Evolutionary conservation across 2,888 invertebrate species (phyloP), one percentile per base, ranked within the genome.

Genomic region (Agrypnus murinus): DNA sequence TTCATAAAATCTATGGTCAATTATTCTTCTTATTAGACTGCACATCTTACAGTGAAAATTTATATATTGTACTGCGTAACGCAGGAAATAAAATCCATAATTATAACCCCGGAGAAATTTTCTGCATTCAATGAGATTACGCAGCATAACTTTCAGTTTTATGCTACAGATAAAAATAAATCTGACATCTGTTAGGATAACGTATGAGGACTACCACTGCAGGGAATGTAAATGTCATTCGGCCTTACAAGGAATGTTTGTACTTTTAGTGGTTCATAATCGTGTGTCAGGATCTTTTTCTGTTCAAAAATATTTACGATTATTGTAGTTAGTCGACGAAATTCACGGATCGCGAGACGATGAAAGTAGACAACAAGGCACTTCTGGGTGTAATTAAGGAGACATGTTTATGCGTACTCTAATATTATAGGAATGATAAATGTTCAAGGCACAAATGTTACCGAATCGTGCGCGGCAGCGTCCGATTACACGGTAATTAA

Each of bases 401-500:
- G 60, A 59, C 43, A 65, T 45, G 53, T 65, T 45, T 45, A 45
- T 65, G 50, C 46, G 34, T 59, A 66, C 62, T 50, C 58, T 65
- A 58, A 65, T 66, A 55, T 25, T 25, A 46, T 58, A 63, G 45
- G 64, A 71, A 75, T 77, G 77, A 77, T 77, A 75, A 76, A 78
- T 73, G 68, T 71, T 65, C 66, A 70, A 58, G 74, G 76, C 78
- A 76, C 82, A 81, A 81, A 80, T 82, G 82, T 81, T 78, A 76
- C 80, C 78, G 74, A 43, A 75, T 65, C 67, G 59, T 62, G 45
- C 38, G 55, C 58, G 63, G 46, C 68, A 58, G 65, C 60, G 74
- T 75, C 76, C 79, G 78, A 81, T 81, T 81, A 80, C 79, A 77
- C 74, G 80, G 77, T 79, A 79, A 81, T 81, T 82, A 81, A 81